Percentiles rank a stretch among this genome's conserved stretches.
Conservation (phyloP, 2,797 vertebrate genomes). For the Macroramphosus scolopax region DNA sequence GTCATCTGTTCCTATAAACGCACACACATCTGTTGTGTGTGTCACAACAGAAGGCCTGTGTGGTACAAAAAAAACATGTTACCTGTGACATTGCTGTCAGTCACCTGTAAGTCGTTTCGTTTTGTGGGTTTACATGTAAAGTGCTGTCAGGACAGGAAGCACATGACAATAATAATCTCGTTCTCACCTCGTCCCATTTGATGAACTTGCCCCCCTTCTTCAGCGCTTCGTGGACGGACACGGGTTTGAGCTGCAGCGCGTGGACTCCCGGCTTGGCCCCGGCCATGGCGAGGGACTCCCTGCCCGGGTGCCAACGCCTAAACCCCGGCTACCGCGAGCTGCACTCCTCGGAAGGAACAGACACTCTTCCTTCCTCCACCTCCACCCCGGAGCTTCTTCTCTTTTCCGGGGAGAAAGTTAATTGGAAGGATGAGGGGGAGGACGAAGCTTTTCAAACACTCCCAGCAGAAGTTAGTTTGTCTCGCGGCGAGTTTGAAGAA, state of each 20-base stretch:
- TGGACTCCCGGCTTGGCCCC: slow-evolving; percentile 91
- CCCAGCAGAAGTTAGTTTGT: slow-evolving; percentile 25
- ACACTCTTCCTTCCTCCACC: slow-evolving; percentile 33
- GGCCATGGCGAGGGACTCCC: slow-evolving; percentile 81
- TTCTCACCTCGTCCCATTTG: slow-evolving; percentile 93
- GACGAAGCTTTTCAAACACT: slow-evolving; percentile 1
- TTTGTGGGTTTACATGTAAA: no score
- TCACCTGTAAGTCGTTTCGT: no score
- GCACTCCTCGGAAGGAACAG: slow-evolving; percentile 47
- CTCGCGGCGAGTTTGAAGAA: slow-evolving; percentile 32
- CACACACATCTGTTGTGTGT: no score
- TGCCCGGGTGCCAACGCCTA: slow-evolving; percentile 73
- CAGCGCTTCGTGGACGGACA: slow-evolving; percentile 83
- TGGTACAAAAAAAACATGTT: no score
- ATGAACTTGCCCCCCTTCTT: slow-evolving; percentile 89
- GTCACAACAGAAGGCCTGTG: background rate
- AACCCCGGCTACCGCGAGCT: slow-evolving; percentile 60
- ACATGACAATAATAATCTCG: no score
- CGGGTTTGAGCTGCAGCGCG: slow-evolving; percentile 88
- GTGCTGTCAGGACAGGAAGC: no score
- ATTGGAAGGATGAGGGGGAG: slow-evolving; percentile 2
- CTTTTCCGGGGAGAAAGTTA: slow-evolving; percentile 44
- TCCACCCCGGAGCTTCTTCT: slow-evolving; percentile 24
- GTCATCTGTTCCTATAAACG: background rate
- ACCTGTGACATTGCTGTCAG: background rate